A percentile compares a stretch with the other conserved stretches of the same genome.
phyloP scores from a whole-genome alignment of 2,797 vertebrate species.

The Sebastiscus albofasciatus region DNA sequence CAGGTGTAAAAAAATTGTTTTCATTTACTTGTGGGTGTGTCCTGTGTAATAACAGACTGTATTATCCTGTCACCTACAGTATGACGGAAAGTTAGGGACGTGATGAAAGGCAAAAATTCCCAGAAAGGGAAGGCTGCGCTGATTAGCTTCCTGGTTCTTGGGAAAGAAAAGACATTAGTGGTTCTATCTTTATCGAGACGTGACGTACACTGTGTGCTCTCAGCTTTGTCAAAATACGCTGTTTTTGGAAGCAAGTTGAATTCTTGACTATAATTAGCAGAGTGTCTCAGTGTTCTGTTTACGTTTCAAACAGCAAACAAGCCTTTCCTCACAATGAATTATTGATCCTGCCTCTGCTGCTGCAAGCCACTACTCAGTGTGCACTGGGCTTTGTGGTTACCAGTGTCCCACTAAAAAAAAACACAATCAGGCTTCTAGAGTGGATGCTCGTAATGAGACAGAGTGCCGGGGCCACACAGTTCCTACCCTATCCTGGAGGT shows the following conservation, averaged over 20 bases:
- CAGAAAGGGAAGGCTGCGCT: constrained; percentile 22
- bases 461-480: constrained; percentile 2
- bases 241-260: neutral
- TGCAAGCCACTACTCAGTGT: constrained; percentile 15
- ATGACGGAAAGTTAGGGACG: neutral
- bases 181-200: constrained; percentile 9
- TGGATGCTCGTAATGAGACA: constrained; percentile 18
- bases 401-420: constrained; percentile 23
- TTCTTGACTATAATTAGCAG: constrained; percentile 17
- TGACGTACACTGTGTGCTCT: neutral
- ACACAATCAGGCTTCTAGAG: constrained; percentile 20
- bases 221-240: neutral
- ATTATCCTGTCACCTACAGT: constrained; percentile 11
- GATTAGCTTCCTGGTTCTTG: constrained; percentile 46
- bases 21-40: neutral
- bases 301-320: constrained; percentile 49
- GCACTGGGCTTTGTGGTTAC: constrained; percentile 34
- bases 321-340: constrained; percentile 65
- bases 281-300: constrained; percentile 15
- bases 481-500: constrained; percentile 23
- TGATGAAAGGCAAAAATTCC: constrained; percentile 21
- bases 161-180: neutral
- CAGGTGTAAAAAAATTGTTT: neutral
- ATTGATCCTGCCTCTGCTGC: constrained; percentile 51
- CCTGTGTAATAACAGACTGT: neutral